Evolutionary conservation across 2,113 vertebrate species (phyloP), one percentile per base, ranked within the genome.

Genomic region (Dicaeum eximium): DNA sequence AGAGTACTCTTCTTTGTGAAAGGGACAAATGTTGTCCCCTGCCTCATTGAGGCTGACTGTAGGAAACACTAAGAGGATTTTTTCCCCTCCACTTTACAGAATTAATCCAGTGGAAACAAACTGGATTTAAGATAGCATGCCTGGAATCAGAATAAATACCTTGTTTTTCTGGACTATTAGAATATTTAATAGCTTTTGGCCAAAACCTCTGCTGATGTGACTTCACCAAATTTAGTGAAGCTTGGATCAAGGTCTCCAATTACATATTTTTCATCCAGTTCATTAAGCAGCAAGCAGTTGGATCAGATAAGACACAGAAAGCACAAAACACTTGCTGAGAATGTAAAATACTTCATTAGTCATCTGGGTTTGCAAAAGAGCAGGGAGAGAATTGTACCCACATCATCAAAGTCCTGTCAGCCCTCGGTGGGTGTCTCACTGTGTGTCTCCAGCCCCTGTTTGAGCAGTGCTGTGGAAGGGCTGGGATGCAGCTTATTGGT

Each of bases 181-280:
- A 33, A 47, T 92, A 67, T 73, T 87, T 96, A 20, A 35, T 82
- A 82, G 61, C 50, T 91, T 22, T 81, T 81, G 73, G n/a, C 45
- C 38, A 80, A 92, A 58, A 61, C 31, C 21, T 72, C 48, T 91
- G 80, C 61, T 85, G 62, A 23, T 90, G 50, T 10, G 45, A 58
- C 54, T 95, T 71, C 33, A 65, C 47, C 56, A 80, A 60, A 88
- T 77, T 86, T 56, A 66, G 47, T n/a, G 35, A 75, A 82, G 70
- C 50, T 85, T 79, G 77, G 74, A 69, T 94, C 74, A 70, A 73
- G 54, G 58, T 93, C 81, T 96, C 62, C 42, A 35, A 21, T 73
- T 78, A 73, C 44, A 15, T 80, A 72, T 94, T 90, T 95, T 93
- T 94, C 74, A 88, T 77, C 33, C 37, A 88, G 79, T 92, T 96